Evolutionary conservation across 2,797 vertebrate genomes (phyloP).

Genomic region (Pteropus rufus): DNA sequence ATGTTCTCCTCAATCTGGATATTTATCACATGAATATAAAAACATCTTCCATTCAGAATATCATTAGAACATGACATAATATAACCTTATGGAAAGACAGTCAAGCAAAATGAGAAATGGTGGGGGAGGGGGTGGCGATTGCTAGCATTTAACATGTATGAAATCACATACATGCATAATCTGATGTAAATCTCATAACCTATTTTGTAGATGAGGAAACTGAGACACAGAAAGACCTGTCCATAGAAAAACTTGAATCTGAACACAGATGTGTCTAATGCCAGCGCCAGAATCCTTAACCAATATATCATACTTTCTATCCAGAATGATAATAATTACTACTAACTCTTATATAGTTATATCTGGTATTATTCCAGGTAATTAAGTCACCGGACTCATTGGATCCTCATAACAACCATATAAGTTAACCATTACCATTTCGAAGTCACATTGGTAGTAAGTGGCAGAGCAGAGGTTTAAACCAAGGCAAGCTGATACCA

Average conservation of each 20-base stretch:
- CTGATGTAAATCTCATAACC: neutral
- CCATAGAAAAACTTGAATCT: neutral
- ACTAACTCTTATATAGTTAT: neutral
- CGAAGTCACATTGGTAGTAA: neutral
- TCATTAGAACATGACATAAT: neutral
- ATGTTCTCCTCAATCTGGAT: neutral
- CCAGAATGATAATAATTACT: neutral
- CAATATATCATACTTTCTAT: neutral
- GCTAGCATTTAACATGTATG: neutral
- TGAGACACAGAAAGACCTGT: neutral
- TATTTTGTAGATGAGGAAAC: neutral
- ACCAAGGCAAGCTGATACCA: neutral
- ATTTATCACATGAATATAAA: neutral
- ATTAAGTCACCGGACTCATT: neutral
- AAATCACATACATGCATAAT: neutral
- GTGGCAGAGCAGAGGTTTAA: neutral
- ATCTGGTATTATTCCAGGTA: neutral
- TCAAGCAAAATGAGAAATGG: neutral
- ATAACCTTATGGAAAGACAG: neutral
- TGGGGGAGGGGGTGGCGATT: too few relatives aligned
- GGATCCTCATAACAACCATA: neutral
- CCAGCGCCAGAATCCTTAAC: neutral
- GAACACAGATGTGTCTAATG: neutral
- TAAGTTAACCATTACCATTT: neutral
- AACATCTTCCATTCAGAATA: neutral